phyloP scores from a whole-genome alignment of 2,888 invertebrate species.

The Acholoe squamosa region DNA sequence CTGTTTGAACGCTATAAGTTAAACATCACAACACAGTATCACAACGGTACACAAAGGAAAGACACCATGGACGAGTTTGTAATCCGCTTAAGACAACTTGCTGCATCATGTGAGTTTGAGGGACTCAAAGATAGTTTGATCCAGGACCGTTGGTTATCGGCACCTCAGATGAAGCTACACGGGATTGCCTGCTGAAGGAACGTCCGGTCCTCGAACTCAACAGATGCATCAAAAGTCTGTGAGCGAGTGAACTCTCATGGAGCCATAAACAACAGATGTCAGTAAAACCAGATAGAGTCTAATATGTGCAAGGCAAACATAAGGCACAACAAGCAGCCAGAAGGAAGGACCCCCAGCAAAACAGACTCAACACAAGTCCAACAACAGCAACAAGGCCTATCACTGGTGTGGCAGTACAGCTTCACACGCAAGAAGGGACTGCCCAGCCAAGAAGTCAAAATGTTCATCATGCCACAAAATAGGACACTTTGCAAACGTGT shows the following conservation, averaged over 20 bases:
- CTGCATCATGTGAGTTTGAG: too few relatives aligned
- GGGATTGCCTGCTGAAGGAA: not conserved
- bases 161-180: too few relatives aligned
- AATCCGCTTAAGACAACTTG: too few relatives aligned
- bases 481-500: not conserved
- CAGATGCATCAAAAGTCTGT: not conserved
- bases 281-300: too few relatives aligned
- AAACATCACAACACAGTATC: not conserved
- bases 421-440: too few relatives aligned
- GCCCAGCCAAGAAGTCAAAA: too few relatives aligned
- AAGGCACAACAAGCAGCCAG: too few relatives aligned
- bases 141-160: not conserved
- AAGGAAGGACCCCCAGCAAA: not conserved
- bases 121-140: too few relatives aligned
- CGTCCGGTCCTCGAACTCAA: not conserved
- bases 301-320: constrained; percentile 14
- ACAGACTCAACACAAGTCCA: too few relatives aligned
- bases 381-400: too few relatives aligned
- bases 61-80: not conserved
- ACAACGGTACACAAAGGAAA: not conserved
- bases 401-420: not conserved
- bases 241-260: not conserved
- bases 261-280: constrained; percentile 17
- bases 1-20: too few relatives aligned
- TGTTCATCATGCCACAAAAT: not conserved